Evolutionary conservation across 2,113 vertebrate species (phyloP), one percentile per base, ranked within the genome.

Genomic region (Dryoscopus gambensis): DNA sequence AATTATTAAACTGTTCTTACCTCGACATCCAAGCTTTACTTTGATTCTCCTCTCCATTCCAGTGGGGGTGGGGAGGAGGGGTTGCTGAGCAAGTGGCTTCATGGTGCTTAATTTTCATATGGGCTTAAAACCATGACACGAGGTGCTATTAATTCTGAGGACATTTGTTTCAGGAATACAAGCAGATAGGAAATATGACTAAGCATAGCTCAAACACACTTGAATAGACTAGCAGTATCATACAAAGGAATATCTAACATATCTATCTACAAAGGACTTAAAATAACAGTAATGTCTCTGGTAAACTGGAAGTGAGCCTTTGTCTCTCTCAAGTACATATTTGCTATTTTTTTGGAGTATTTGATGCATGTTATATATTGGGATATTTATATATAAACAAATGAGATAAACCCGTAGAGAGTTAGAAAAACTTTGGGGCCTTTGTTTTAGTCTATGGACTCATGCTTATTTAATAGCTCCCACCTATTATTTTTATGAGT

Each of bases 11-110:
- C 30, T 7, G 16, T 49, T 75, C 15, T 30, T 30, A n/a, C 24
- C n/a, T 47, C 0, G 0, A 40, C 20, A 40, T n/a, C 15, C 5
- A n/a, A 53, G 7, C 65, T 84, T 64, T 28, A 10, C 18, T 65
- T 8, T 12, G 9, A 64, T 28, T 56, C 30, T 74, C 10, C 15
- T 40, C 42, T 75, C 10, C 19, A 16, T 40, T 56, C 20, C n/a
- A 24, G 12, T 5, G 3, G 6, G 4, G 12, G 0, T 39, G 23
- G 28, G 23, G 15, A 47, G 23, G 19, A 40, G 30, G 33, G 3
- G 19, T 7, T 75, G 19, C 16, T 35, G 24, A 21, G 10, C 30
- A 24, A n/a, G 15, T 16, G 30, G 30, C 10, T 56, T 30, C n/a
- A 6, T 40, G 19, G 4, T 56, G 15, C 28, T 24, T 57, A 6